These are phyloP conservation scores for Oscheius onirici DNA, from an alignment of 2,888 invertebrate genomes.

Conservation along the genomic window DNA sequence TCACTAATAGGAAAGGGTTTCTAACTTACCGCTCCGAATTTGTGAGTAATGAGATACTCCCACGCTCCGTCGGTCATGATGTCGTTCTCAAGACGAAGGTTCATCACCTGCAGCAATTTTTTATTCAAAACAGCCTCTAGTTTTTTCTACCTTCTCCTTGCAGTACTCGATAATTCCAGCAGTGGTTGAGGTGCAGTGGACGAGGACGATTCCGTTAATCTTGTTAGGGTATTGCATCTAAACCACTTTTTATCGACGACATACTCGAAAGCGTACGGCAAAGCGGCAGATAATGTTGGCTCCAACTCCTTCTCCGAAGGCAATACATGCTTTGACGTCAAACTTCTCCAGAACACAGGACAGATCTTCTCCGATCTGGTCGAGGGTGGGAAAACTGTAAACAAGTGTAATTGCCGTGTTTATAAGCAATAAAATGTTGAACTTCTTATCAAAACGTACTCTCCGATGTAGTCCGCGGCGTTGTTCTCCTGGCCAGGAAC, in stretches of 20 bases:
- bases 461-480: conserved; percentile 74
- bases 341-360: conserved; percentile 84
- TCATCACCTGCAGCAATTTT: conserved; percentile 77
- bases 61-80: conserved; percentile 86
- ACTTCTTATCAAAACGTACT: conserved; percentile 43
- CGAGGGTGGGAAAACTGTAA: conserved; percentile 82
- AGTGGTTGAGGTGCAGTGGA: conserved; percentile 87
- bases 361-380: conserved; percentile 84
- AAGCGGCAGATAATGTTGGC: conserved; percentile 87
- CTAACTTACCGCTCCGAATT: conserved; percentile 87
- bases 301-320: conserved; percentile 87
- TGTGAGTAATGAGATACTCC: conserved; percentile 87
- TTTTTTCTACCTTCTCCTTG: conserved; percentile 79
- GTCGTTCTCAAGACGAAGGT: conserved; percentile 83
- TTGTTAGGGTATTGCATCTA: conserved; percentile 82
- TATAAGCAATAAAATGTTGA: background rate
- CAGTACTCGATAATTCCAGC: conserved; percentile 87
- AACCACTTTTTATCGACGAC: conserved; percentile 25
- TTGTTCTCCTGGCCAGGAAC: conserved; percentile 87
- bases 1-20: background rate
- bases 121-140: background rate
- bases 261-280: conserved; percentile 75
- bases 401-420: background rate
- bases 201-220: conserved; percentile 83
- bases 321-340: conserved; percentile 82